Percentiles rank a stretch among this genome's conserved stretches.
Conservation (phyloP, 2,113 vertebrate species). For the Psilopogon haemacephalus region DNA sequence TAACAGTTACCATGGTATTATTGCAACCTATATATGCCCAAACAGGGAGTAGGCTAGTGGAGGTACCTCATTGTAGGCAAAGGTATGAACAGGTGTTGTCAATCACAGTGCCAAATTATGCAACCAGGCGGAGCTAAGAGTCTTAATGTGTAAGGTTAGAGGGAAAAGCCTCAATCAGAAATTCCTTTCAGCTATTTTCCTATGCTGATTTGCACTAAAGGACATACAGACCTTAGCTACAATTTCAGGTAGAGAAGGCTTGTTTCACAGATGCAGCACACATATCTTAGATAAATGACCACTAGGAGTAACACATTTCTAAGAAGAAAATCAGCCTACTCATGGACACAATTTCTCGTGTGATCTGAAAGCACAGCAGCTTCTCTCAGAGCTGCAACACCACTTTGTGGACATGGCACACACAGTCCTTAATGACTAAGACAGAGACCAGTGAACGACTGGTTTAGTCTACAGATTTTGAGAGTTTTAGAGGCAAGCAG, state of each 20-base stretch:
- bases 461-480: background rate
- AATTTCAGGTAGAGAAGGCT: background rate
- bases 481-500: background rate
- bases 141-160: background rate
- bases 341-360: background rate
- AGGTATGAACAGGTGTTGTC: background rate
- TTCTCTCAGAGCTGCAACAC: background rate
- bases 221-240: background rate
- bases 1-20: background rate
- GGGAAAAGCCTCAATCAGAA: background rate
- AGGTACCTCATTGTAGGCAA: background rate
- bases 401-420: background rate
- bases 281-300: conserved; percentile 31
- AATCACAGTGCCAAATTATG: background rate
- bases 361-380: background rate
- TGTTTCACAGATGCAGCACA: background rate
- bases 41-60: background rate
- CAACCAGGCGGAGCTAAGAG: background rate
- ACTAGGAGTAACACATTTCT: background rate
- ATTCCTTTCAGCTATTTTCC: background rate
- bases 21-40: background rate
- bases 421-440: background rate
- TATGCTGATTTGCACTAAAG: background rate
- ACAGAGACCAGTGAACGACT: background rate
- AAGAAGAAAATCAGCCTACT: background rate